phyloP scores from a whole-genome alignment of 2,113 vertebrate species.

The Phalacrocorax carbo region DNA sequence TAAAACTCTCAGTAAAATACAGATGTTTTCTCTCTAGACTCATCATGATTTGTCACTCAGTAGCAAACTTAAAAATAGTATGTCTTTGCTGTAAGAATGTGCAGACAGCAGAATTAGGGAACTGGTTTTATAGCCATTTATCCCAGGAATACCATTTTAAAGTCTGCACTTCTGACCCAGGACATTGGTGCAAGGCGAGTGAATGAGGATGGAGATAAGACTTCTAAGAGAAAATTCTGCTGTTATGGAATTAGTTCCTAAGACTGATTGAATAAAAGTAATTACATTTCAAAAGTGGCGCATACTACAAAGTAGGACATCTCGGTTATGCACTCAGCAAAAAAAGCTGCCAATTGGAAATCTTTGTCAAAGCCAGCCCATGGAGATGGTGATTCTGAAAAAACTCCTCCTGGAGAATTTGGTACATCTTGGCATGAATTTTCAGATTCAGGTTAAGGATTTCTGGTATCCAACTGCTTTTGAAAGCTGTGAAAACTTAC shows the following conservation, averaged over 20 bases:
- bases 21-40: neutral
- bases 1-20: neutral
- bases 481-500: neutral
- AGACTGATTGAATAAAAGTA: neutral
- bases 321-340: neutral
- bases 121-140: neutral
- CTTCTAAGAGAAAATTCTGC: neutral
- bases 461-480: neutral
- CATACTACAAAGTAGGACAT: neutral
- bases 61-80: neutral
- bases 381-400: neutral
- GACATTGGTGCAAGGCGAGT: neutral
- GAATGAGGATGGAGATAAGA: neutral
- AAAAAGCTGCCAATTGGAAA: neutral
- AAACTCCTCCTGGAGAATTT: neutral
- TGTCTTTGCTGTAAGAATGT: neutral
- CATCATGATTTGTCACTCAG: neutral
- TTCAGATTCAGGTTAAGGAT: neutral
- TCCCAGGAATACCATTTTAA: neutral
- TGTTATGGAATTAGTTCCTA: neutral
- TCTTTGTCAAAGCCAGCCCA: neutral
- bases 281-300: neutral
- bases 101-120: neutral
- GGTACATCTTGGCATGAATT: neutral
- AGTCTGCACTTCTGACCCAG: neutral